phyloP scores from a whole-genome alignment of 2,888 invertebrate genomes.

The Prionchulus punctatus region DNA sequence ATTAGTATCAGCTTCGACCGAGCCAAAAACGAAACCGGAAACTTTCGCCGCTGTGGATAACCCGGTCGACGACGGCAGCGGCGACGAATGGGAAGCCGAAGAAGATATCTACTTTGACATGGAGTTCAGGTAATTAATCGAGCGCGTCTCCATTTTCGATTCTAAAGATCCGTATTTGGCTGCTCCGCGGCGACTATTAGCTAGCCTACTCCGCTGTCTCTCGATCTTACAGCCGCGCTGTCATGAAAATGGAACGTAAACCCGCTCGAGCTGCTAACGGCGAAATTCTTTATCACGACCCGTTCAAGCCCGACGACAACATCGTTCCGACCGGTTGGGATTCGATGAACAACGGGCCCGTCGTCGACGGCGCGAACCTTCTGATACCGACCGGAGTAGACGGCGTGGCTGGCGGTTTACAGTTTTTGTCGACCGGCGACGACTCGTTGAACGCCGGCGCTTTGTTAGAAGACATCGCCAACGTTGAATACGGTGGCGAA shows the following conservation, averaged over 20 bases:
- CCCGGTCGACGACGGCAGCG: conserved; percentile 8
- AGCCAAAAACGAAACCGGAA: background rate
- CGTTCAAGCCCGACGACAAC: conserved; percentile 2
- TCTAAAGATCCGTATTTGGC: background rate
- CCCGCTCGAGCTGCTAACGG: background rate
- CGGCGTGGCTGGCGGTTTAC: background rate
- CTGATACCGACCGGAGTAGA: background rate
- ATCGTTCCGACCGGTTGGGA: conserved; percentile 8
- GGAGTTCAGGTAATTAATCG: conserved; percentile 13
- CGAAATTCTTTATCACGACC: conserved; percentile 14
- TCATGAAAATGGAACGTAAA: background rate
- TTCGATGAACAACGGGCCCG: conserved; percentile 13
- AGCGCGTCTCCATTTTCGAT: background rate
- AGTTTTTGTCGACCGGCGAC: conserved; percentile 9
- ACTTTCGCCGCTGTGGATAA: background rate
- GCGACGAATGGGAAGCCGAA: conserved; percentile 11
- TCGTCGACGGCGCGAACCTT: conserved; percentile 15
- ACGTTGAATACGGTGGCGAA: background rate
- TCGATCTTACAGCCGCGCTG: background rate
- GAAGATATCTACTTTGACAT: conserved; percentile 13
- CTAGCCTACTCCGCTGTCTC: too few species aligned
- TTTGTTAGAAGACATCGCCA: conserved; percentile 9
- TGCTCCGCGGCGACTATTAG: too few species aligned
- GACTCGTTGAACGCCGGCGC: conserved; percentile 5
- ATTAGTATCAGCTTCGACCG: background rate